These are phyloP conservation scores for Temnothorax nylanderi DNA, from an alignment of 1,140 invertebrate species.

Conservation along the genomic window DNA sequence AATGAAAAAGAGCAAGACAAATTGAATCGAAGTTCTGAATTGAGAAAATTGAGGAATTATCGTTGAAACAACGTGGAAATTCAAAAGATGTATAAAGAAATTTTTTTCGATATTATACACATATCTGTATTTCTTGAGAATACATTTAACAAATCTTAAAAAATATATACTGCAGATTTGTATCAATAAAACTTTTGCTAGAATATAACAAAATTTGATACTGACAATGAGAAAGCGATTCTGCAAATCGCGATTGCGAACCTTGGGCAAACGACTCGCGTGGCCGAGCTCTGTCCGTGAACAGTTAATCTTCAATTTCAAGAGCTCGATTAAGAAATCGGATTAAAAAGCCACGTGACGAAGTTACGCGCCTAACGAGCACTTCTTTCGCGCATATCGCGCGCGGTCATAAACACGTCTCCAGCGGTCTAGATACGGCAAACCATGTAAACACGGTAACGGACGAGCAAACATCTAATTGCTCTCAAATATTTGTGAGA, in stretches of 20 bases:
- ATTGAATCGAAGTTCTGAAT: not conserved
- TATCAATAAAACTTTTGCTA: not conserved
- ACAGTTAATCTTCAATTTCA: not conserved
- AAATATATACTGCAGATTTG: not conserved
- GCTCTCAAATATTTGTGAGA: constrained; percentile 82
- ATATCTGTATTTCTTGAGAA: not conserved
- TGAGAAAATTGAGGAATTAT: not conserved
- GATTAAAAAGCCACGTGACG: constrained; percentile 4
- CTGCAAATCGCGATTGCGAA: not conserved
- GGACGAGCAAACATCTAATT: constrained; percentile 82
- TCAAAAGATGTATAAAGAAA: not conserved
- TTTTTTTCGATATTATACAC: not conserved
- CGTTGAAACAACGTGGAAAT: not conserved
- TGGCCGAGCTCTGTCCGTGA: not conserved
- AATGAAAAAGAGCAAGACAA: too few species aligned
- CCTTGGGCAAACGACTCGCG: not conserved
- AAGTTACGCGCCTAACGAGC: constrained; percentile 11
- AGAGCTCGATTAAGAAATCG: constrained; percentile 9
- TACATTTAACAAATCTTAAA: not conserved
- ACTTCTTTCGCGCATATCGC: constrained; percentile 50
- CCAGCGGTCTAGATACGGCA: constrained; percentile 77
- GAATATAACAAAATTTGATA: not conserved
- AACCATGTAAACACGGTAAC: constrained; percentile 81
- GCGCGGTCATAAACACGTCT: constrained; percentile 71
- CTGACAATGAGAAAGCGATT: not conserved